Conservation (phyloP, 2,797 vertebrate species). For the Potorous gilbertii region DNA sequence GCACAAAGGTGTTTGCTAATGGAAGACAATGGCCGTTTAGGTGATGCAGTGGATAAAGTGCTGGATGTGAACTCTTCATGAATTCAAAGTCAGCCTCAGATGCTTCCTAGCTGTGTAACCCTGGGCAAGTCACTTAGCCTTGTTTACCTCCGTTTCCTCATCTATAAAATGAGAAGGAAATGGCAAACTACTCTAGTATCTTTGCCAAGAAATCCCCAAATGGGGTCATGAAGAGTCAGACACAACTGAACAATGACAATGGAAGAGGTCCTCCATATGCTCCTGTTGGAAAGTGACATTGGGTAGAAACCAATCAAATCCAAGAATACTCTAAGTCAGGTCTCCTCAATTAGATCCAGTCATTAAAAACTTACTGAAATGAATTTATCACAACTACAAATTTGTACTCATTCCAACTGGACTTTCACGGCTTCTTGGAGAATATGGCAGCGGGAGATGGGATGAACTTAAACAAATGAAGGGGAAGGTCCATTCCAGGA, state of each 20-base stretch:
- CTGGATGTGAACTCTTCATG: background rate
- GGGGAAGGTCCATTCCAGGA: background rate
- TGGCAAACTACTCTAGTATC: background rate
- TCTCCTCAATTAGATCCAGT: background rate
- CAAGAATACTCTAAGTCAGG: background rate
- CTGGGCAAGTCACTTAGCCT: background rate
- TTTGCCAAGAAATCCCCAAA: background rate
- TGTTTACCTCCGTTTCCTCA: background rate
- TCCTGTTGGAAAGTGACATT: background rate
- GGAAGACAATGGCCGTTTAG: background rate
- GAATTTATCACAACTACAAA: background rate
- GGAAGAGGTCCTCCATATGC: background rate
- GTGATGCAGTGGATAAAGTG: no score
- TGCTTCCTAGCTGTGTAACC: background rate
- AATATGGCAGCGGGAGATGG: background rate
- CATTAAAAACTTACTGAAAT: background rate
- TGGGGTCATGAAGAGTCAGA: background rate
- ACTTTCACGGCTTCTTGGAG: background rate
- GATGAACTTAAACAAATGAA: background rate
- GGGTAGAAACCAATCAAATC: background rate
- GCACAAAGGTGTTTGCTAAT: background rate
- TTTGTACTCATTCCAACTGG: background rate
- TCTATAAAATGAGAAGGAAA: background rate
- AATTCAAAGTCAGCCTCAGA: background rate
- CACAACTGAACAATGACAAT: background rate